These are phyloP conservation scores for Periophthalmus magnuspinnatus DNA, from an alignment of 2,797 vertebrate species.

Conservation along the genomic window DNA sequence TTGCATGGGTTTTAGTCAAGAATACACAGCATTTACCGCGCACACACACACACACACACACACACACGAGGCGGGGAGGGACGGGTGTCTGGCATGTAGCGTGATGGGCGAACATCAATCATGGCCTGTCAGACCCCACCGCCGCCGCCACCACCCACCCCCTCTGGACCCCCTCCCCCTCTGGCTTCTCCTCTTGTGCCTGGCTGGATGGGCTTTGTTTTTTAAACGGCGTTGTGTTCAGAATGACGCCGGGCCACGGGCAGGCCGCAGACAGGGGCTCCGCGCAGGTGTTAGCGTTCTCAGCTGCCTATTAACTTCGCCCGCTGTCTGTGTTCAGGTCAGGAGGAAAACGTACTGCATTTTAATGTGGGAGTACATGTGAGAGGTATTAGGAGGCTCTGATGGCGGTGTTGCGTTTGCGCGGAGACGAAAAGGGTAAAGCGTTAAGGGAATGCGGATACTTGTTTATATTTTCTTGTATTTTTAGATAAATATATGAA, in stretches of 20 bases:
- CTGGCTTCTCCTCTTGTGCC: slow-evolving; percentile 59
- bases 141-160: too few species aligned
- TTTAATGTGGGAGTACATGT: slow-evolving; percentile 43
- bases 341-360: slow-evolving; percentile 36
- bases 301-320: slow-evolving; percentile 56
- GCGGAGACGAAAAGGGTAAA: slow-evolving; percentile 1
- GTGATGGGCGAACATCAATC: slow-evolving; percentile 78
- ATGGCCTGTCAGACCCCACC: slow-evolving; percentile 70
- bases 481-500: not conserved
- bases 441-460: not conserved
- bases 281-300: slow-evolving; percentile 63
- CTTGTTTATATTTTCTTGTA: not conserved
- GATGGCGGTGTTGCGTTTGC: slow-evolving; percentile 19
- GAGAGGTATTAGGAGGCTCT: slow-evolving; percentile 37
- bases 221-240: slow-evolving; percentile 41
- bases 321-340: slow-evolving; percentile 44
- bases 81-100: slow-evolving; percentile 65
- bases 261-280: slow-evolving; percentile 34
- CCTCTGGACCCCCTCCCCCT: slow-evolving; percentile 6
- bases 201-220: slow-evolving; percentile 74
- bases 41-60: slow-evolving; percentile 28
- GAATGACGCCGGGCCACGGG: slow-evolving; percentile 52
- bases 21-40: slow-evolving; percentile 45
- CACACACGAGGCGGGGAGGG: slow-evolving; percentile 57
- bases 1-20: slow-evolving; percentile 72